These are phyloP conservation scores for Apoda limacodes DNA, from an alignment of 2,888 invertebrate species.

Conservation along the genomic window DNA sequence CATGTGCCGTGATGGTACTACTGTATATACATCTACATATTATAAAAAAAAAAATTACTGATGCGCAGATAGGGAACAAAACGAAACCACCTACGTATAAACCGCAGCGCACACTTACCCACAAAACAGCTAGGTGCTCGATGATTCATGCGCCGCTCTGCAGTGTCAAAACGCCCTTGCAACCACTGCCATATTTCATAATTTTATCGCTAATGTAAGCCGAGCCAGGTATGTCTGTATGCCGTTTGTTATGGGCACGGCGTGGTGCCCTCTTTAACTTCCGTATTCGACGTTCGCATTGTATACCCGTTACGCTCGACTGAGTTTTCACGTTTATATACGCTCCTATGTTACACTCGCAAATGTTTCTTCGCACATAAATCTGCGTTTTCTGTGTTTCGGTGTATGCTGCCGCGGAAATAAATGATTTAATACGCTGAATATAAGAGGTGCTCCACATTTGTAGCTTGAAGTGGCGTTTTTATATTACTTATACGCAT, in stretches of 20 bases:
- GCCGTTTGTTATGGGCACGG: conserved; percentile 14
- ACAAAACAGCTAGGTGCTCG: conserved; percentile 19
- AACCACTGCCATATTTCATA: conserved; percentile 42
- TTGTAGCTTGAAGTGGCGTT: conserved; percentile 15
- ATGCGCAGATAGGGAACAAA: too few species aligned
- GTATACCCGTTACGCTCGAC: conserved; percentile 25
- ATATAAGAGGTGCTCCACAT: conserved; percentile 11
- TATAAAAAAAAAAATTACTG: too few species aligned
- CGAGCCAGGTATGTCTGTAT: conserved; percentile 35
- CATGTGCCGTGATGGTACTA: too few species aligned
- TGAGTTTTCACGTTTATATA: conserved; percentile 24
- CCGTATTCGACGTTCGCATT: conserved; percentile 21
- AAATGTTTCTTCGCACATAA: not conserved
- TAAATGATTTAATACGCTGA: too few species aligned
- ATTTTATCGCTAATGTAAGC: conserved; percentile 58
- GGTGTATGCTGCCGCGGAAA: too few species aligned
- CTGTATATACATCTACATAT: too few species aligned
- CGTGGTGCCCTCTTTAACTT: conserved; percentile 25
- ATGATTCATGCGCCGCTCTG: conserved; percentile 23
- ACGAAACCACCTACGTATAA: too few species aligned
- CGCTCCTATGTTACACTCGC: not conserved
- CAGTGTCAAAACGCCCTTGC: conserved; percentile 13
- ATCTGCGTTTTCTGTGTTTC: too few species aligned
- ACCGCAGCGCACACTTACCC: conserved; percentile 22
- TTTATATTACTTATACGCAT: conserved; percentile 3